Base-by-base conservation (phyloP, 2,113 vertebrate species). In the Cebidichthys violaceus region DNA sequence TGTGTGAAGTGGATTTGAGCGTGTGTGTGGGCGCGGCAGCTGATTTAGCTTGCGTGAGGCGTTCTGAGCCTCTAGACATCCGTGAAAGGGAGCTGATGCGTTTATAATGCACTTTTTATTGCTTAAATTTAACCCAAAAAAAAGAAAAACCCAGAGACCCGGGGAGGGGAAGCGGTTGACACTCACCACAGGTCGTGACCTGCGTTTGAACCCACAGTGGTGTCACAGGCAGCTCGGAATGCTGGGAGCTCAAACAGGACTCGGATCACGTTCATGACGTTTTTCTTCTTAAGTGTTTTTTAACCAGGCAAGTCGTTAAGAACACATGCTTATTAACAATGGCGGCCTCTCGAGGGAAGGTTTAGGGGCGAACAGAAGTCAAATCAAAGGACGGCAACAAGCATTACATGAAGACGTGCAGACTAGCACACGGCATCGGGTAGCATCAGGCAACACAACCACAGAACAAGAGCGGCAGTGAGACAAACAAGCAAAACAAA, bases 1-100 rank as follows among this genome's bases (percentile, higher is more conserved):
- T 60, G 35, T 35, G 69, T 86, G 79, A 71, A 70, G 84, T 77
- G 81, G 70, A 83, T 86, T 76, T 82, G 50, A 47, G 69, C 9
- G 78, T 41, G 47, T 68, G 37, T 68, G 78, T 66, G 72, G 72
- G 62, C 7, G 35, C 14, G 1, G 18, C n/a, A 71, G 64, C 67
- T 76, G 54, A 74, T 60, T 67, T 50, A 50, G 45, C 11, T 15
- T 17, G 67, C 57, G 29, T 31, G 27, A 68, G 13, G 3, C 1
- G 7, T 66, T 43, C 57, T 39, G 35, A 66, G 68, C 68, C 71
- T 11, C 4, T 55, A 69, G 64, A 45, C 3, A 20, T 14, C 37
- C 37, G 4, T 27, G 22, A 17, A 73, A 70, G 75, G 1, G 29
- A 64, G 50, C 71, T 66, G 14, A 70, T 87, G 43, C 47, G 6